These are phyloP conservation scores for Macquaria australasica DNA, from an alignment of 2,113 vertebrate species.

Conservation along the genomic window DNA sequence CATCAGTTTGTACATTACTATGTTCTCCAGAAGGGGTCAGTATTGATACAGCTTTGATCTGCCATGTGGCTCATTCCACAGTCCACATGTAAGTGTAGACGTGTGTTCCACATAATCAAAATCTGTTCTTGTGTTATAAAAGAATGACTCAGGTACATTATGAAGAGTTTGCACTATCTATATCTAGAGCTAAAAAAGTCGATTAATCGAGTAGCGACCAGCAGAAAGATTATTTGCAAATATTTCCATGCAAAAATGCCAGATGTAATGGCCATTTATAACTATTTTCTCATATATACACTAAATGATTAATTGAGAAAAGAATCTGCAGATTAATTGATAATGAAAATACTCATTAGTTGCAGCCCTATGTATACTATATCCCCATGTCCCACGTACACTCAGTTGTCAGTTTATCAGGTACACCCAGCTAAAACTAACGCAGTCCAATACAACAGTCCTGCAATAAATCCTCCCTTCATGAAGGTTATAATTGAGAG, in stretches of 20 bases:
- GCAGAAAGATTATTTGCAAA: not conserved
- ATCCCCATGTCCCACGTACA: not conserved
- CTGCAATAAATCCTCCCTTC: not conserved
- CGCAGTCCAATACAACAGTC: not conserved
- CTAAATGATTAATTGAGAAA: not conserved
- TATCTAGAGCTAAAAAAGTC: not conserved
- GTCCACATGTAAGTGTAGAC: not conserved
- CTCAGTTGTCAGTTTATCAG: not conserved
- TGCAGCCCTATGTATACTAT: not conserved
- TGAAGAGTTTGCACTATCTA: not conserved
- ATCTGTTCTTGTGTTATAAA: not conserved
- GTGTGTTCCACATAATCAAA: too few species aligned
- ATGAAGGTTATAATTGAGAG: not conserved
- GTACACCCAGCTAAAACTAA: not conserved
- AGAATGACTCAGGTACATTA: not conserved
- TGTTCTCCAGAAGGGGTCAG: conserved; percentile 71
- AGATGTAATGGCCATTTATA: not conserved
- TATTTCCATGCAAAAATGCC: not conserved
- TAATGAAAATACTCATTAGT: not conserved
- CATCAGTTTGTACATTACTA: conserved; percentile 20
- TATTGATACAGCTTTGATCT: conserved; percentile 45
- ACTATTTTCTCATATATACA: not conserved
- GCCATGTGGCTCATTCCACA: not conserved
- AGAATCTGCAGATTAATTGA: not conserved
- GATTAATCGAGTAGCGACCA: not conserved